Base-by-base conservation (phyloP, 2,797 vertebrate species). In the Linurgus olivaceus region DNA sequence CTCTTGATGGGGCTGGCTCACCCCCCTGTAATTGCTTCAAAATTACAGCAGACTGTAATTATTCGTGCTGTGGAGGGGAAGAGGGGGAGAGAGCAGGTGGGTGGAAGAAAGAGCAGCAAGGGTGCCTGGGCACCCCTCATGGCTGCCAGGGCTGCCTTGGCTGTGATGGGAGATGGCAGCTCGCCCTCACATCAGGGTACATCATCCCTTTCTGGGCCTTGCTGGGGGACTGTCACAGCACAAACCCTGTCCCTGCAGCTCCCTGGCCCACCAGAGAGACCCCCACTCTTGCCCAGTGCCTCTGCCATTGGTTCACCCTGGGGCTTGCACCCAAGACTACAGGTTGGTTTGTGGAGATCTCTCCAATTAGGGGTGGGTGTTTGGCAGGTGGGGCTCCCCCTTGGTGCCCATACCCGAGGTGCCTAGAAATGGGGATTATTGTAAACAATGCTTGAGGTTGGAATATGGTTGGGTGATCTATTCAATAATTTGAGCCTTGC, bases 11-110 rank as follows among this genome's bases (percentile, higher is more conserved):
- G 92, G 59, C 61, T 94, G 74, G 67, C 76, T 90, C 90, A 77
- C 33, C 23, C 82, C 88, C 35, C 70, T 75, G 24, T 95, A 97
- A 97, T 96, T 97, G 79, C 96, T 95, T 87, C 52, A 11, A 72
- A 90, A 78, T 72, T 71, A 66, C 17, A 2, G 52, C 84, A 97
- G 79, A 84, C 65, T 96, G 44, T 92, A 96, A 96, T 97, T 96
- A 93, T 89, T 88, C 71, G 47, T 66, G 59, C 90, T 94, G 74
- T 38, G 78, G 50, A 81, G 42, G 26, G 54, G 45, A 75, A 63
- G 72, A 59, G 28, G 58, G 72, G 47, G 61, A 66, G 19, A n/a
- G 40, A 61, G 37, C 0, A 1, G 6, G 26, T 15, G 58, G 16
- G 31, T 24, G 42, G 48, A 47, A 81, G 33, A 21, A 68, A 59